Percentiles rank a stretch among this genome's conserved stretches.
Evolutionary conservation across 2,797 vertebrate species (phyloP).

Genomic region (Setipinna tenuifilis): DNA sequence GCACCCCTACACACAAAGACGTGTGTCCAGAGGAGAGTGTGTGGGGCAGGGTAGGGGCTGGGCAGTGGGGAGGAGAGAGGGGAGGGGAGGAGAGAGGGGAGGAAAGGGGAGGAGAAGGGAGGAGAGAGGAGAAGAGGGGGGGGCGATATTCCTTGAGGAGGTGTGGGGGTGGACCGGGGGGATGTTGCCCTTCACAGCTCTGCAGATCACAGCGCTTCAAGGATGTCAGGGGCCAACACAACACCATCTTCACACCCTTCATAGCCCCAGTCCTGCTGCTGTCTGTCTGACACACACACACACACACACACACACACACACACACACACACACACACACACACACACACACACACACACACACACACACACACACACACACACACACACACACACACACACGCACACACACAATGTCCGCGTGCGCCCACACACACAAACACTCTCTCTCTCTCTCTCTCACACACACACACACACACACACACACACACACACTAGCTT

Average conservation of each 20-base stretch:
- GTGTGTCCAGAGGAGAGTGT: background rate
- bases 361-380: constrained; percentile 8
- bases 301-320: background rate
- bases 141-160: constrained; percentile 44
- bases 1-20: background rate
- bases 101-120: background rate
- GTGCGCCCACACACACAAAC: constrained; percentile 18
- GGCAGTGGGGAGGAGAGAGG: constrained; percentile 30
- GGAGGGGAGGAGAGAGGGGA: background rate
- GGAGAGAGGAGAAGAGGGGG: constrained; percentile 22
- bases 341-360: constrained; percentile 25
- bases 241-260: constrained; percentile 49
- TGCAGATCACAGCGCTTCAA: constrained; percentile 24
- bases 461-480: background rate
- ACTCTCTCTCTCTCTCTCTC: constrained; percentile 18
- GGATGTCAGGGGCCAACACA: constrained; percentile 37
- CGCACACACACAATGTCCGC: background rate
- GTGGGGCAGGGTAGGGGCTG: background rate
- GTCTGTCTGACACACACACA: background rate
- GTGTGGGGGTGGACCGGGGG: constrained; percentile 41
- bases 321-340: background rate
- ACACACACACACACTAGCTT: constrained; percentile 29
- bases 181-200: constrained; percentile 49
- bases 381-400: constrained; percentile 30
- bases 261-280: background rate